Conservation (phyloP, 2,888 invertebrate genomes). For the Drosophila anomelani region DNA sequence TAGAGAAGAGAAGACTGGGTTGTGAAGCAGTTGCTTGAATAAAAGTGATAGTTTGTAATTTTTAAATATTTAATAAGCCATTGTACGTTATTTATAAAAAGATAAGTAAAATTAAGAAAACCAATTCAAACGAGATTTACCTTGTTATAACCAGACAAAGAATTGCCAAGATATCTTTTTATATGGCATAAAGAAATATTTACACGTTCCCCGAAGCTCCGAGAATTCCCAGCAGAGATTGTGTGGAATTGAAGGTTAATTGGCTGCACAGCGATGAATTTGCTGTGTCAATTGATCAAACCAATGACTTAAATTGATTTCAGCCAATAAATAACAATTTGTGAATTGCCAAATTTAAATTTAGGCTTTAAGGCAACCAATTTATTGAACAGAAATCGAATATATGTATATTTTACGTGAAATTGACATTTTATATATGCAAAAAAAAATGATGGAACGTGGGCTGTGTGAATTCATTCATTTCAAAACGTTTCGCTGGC, state of each 20-base stretch:
- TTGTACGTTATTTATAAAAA: neutral
- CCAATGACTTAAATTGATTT: conserved; percentile 37
- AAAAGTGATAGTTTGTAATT: neutral
- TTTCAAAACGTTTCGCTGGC: conserved; percentile 17
- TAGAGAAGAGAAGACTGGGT: neutral
- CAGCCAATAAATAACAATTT: conserved; percentile 25
- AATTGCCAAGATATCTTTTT: conserved; percentile 16
- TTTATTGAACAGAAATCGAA: conserved; percentile 33
- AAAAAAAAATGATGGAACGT: conserved; percentile 23
- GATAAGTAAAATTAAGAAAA: too few species aligned
- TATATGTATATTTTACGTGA: conserved; percentile 34
- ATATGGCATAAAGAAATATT: conserved; percentile 16
- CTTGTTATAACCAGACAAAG: neutral
- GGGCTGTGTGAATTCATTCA: conserved; percentile 23
- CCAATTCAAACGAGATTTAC: conserved; percentile 4
- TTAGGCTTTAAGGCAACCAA: conserved; percentile 23
- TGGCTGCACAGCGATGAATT: conserved; percentile 33
- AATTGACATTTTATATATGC: conserved; percentile 30
- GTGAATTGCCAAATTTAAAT: conserved; percentile 40
- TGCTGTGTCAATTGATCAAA: conserved; percentile 38
- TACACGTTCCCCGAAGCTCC: conserved; percentile 31
- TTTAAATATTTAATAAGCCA: neutral
- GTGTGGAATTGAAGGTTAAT: conserved; percentile 57
- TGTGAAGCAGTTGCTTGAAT: neutral
- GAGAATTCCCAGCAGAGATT: conserved; percentile 31